Evolutionary conservation across 2,113 vertebrate genomes (phyloP).

Genomic region (Siniperca chuatsi): DNA sequence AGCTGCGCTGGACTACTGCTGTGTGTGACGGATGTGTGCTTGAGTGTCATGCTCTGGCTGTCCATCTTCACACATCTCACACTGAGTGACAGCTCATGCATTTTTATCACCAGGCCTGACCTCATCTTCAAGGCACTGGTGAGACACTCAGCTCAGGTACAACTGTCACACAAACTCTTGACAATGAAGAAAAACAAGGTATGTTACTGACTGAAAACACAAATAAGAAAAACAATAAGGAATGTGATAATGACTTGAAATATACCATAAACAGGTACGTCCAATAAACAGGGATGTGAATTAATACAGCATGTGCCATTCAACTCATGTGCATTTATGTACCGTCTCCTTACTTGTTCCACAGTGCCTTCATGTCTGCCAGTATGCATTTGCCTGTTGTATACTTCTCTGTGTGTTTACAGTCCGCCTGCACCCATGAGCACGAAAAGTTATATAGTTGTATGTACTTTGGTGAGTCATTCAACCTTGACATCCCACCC

Average conservation of each 20-base stretch:
- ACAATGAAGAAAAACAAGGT: constrained; percentile 36
- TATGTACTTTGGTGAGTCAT: constrained; percentile 48
- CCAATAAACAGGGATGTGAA: not conserved
- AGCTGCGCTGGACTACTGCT: constrained; percentile 54
- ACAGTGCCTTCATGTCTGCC: not conserved
- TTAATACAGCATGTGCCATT: not conserved
- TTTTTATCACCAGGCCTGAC: constrained; percentile 70
- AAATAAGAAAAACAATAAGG: not conserved
- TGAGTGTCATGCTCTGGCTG: constrained; percentile 50
- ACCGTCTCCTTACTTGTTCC: not conserved
- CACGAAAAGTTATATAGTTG: constrained; percentile 21
- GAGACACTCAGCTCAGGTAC: constrained; percentile 49
- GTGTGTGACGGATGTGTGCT: constrained; percentile 70
- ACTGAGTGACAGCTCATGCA: constrained; percentile 66
- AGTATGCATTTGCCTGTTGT: constrained; percentile 6
- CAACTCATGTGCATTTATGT: not conserved
- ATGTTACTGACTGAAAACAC: not conserved
- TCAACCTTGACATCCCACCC: constrained; percentile 69
- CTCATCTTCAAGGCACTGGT: constrained; percentile 61
- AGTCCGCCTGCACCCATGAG: not conserved
- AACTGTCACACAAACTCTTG: constrained; percentile 55
- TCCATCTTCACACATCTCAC: constrained; percentile 62
- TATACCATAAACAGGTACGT: not conserved
- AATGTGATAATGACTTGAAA: not conserved
- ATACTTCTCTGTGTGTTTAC: constrained; percentile 31